These are phyloP conservation scores for Ophonus ardosiacus DNA, from an alignment of 2,888 invertebrate genomes.

Conservation along the genomic window DNA sequence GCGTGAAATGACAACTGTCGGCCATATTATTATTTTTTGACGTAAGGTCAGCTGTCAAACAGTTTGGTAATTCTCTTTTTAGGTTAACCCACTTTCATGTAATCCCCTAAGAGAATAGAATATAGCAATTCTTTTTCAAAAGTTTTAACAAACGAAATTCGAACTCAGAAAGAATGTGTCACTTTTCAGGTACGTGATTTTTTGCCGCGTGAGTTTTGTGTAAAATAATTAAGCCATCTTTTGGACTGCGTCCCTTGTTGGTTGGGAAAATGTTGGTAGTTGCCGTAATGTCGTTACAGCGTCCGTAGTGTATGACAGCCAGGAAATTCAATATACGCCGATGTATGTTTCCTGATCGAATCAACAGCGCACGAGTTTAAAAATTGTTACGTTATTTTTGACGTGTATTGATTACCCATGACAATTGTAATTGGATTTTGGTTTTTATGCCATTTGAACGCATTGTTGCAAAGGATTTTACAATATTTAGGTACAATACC, in stretches of 20 bases:
- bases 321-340: constrained; percentile 10
- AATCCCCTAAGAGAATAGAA: too few relatives aligned
- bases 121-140: too few relatives aligned
- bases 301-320: constrained; percentile 9
- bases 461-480: constrained; percentile 3
- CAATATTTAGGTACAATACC: neutral
- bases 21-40: too few relatives aligned
- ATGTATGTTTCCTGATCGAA: constrained; percentile 25
- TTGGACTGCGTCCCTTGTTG: neutral
- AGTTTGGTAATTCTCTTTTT: too few relatives aligned
- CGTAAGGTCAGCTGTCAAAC: too few relatives aligned
- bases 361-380: constrained; percentile 16
- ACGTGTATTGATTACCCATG: constrained; percentile 21
- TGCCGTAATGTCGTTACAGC: neutral
- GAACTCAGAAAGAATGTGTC: too few relatives aligned
- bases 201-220: neutral
- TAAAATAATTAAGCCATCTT: neutral
- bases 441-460: neutral
- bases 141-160: too few relatives aligned
- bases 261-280: neutral
- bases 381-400: constrained; percentile 31
- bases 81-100: too few relatives aligned
- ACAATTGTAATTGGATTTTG: constrained; percentile 28
- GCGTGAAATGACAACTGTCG: too few relatives aligned
- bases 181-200: too few relatives aligned